Percentiles rank a stretch among this genome's conserved stretches.
Conservation (phyloP, 2,113 vertebrate genomes). For the Myocastor coypus region DNA sequence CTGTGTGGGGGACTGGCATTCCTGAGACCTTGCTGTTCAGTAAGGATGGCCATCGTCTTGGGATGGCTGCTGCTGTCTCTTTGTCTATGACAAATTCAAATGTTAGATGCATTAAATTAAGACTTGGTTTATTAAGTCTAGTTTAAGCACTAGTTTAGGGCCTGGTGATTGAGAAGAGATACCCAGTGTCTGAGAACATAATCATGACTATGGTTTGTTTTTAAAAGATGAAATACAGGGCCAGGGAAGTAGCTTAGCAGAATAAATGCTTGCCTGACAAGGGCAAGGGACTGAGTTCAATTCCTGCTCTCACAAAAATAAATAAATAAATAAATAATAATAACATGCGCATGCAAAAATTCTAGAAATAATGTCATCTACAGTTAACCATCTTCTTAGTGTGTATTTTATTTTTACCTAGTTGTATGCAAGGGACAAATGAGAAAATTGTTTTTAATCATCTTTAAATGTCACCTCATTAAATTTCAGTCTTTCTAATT, state of each 20-base stretch:
- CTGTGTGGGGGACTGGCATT: neutral
- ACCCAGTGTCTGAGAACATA: neutral
- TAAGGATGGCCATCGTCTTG: neutral
- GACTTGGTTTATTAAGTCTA: neutral
- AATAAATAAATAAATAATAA: neutral
- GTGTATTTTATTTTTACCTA: conserved; percentile 70
- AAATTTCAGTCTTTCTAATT: conserved; percentile 61
- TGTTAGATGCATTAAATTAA: conserved; percentile 39
- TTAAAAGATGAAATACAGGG: neutral
- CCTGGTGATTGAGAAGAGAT: neutral
- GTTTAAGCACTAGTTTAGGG: neutral
- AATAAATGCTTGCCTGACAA: too few species aligned
- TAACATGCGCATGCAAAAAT: neutral
- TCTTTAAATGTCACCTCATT: conserved; percentile 73
- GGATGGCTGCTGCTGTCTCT: neutral
- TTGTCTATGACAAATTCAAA: neutral
- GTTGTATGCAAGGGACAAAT: conserved; percentile 43
- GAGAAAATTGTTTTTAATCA: conserved; percentile 65
- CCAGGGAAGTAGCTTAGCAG: too few species aligned
- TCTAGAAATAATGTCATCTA: neutral
- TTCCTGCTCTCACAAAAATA: neutral
- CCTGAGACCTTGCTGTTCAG: neutral
- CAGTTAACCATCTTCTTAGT: neutral
- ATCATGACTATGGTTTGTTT: conserved; percentile 44
- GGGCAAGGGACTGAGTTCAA: too few species aligned